Base-by-base conservation (phyloP, 2,797 vertebrate species). In the Ibycter americanus region DNA sequence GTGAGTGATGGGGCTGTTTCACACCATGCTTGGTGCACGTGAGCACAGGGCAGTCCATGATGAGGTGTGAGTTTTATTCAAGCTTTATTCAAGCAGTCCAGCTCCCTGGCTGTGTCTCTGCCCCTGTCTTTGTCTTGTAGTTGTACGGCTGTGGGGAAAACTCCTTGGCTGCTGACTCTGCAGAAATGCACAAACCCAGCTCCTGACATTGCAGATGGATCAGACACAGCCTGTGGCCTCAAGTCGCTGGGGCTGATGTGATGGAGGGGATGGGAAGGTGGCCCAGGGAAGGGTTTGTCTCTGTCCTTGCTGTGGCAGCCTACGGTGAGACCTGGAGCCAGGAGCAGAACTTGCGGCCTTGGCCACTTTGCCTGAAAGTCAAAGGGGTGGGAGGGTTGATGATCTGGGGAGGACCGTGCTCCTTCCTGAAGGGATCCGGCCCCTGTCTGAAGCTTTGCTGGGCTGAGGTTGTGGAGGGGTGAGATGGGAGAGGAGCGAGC, bases 131-230 rank as follows among this genome's bases (percentile, higher is more conserved):
- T 65, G n/a, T 72, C 40, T 32, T 0, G 0, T 31, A 2, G 56
- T 15, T 42, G 31, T 12, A 17, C 2, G 7, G 52, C 91, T 74
- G 20, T 58, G 79, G 44, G 38, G 32, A 46, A 25, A 67, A 62
- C 76, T 80, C 29, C 62, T 32, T 4, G 21, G 12, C 51, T 54
- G 42, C 80, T 68, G 83, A 29, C 23, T 67, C 26, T 23, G 44
- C 83, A 85, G 66, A 23, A 62, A 5, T 1, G 5, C 26, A 8
- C 8, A 11, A 66, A 21, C 6, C 56, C 31, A 2, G 9, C 1
- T 0, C 3, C 5, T 9, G 52, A 14, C 0, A 3, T 26, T 15
- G n/a, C 15, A 7, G 29, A 22, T 0, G 42, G 71, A 15, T 54
- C 40, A 19, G 59, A 18, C 76, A 22, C 59, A 25, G 40, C 58